phyloP scores from a whole-genome alignment of 2,797 vertebrate species.

The Melanotaenia pygmaea region DNA sequence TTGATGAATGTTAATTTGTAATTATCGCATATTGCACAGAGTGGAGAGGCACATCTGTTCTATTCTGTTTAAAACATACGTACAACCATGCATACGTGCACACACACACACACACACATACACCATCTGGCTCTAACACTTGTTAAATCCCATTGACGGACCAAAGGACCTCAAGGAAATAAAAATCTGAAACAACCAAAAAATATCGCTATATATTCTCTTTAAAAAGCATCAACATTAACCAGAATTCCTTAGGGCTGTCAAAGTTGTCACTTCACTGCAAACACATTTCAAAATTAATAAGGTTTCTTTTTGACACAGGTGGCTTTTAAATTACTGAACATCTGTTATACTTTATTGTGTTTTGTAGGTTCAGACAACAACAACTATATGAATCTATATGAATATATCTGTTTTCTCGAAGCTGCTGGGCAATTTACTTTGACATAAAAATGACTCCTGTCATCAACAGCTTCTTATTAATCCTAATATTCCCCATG shows the following conservation, averaged over 20 bases:
- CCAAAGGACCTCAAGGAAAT: slow-evolving; percentile 35
- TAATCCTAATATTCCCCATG: slow-evolving; percentile 40
- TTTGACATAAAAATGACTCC: slow-evolving; percentile 46
- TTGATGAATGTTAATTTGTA: slow-evolving; percentile 50
- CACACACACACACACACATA: slow-evolving; percentile 1
- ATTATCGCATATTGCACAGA: slow-evolving; percentile 36
- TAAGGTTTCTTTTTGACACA: slow-evolving; percentile 23
- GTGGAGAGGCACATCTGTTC: slow-evolving; percentile 49
- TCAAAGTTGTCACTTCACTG: slow-evolving; percentile 30
- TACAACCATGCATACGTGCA: slow-evolving; percentile 9
- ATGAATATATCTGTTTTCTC: slow-evolving; percentile 13
- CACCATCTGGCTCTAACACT: slow-evolving; percentile 55
- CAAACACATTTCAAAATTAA: slow-evolving; percentile 14
- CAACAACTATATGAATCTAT: slow-evolving; percentile 4
- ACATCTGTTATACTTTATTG: slow-evolving; percentile 37
- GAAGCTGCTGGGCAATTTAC: slow-evolving; percentile 25
- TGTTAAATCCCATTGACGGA: slow-evolving; percentile 52
- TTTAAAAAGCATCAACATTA: slow-evolving; percentile 5
- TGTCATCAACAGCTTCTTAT: slow-evolving; percentile 43
- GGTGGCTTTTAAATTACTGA: slow-evolving; percentile 35
- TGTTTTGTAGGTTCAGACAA: slow-evolving; percentile 11
- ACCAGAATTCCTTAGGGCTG: not conserved
- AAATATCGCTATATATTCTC: slow-evolving; percentile 28
- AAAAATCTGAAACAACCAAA: slow-evolving; percentile 40
- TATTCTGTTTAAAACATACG: slow-evolving; percentile 35